Base-by-base conservation (phyloP, 2,888 invertebrate genomes). In the Himalopsyche anomala region DNA sequence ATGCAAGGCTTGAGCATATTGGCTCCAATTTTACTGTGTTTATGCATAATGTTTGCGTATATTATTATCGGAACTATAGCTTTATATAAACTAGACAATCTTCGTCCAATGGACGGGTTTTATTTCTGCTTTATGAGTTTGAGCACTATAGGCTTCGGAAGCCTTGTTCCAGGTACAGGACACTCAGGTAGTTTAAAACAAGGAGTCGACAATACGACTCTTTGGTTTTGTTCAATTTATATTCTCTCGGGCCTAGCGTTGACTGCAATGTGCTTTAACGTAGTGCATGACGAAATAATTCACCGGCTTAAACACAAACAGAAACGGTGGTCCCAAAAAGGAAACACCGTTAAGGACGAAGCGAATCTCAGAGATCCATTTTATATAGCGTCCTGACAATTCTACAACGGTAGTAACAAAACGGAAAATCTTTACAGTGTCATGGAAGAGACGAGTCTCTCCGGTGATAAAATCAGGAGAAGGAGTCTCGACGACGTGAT, bases 111-210 rank as follows among this genome's bases (percentile, higher is more conserved):
- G 89, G 98, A 98, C 91, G 97, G 97, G 88, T 95, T 98, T 90
- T 99, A 97, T 92, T 99, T 98, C 92, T 98, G 98, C 92, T 99
- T 99, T 92, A 98, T 98, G 96, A 97, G 98, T 89, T 94, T 98
- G 90, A 98, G 97, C 90, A 98, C 98, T 19, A 98, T 97, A 90
- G 98, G 98, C 54, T 98, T 98, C 89, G 97, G 97, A 87, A 97
- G 97, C 90, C 95, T 97, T 92, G 94, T 97, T 89, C 97, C 97
- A 83, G 97, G 97, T 51, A 94, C 94, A 90, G 62, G 84, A 8
- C 85, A 87, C 51, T 69, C 85, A 5, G 69, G 87, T 17, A 93
- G 91, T 87, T 93, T 92, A 86, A 92, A 92, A 1, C 92, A 92
- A 12, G 93, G 93, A 55, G 94, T 95, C 69, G 94, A 95, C 89